These are phyloP conservation scores for Creontiades dilutus DNA, from an alignment of 2,888 invertebrate species.

Conservation along the genomic window DNA sequence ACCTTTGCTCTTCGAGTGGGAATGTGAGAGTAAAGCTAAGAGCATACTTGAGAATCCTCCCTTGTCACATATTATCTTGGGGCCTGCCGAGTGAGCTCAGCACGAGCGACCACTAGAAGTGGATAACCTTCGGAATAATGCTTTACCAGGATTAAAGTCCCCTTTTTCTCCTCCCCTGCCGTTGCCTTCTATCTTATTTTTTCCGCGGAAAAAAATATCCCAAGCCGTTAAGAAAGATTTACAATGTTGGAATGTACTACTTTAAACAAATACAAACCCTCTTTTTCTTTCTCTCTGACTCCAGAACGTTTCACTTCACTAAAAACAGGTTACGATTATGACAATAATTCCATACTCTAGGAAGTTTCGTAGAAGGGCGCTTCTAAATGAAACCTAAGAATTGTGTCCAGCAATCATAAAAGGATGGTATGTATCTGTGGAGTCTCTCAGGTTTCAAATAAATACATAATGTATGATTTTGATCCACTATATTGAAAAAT, in stretches of 20 bases:
- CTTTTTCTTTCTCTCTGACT: not conserved
- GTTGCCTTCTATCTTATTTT: conserved; percentile 40
- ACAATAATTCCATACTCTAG: conserved; percentile 56
- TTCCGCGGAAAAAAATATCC: conserved; percentile 49
- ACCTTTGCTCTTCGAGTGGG: not conserved
- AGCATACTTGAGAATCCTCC: conserved; percentile 47
- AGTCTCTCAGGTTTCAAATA: no score
- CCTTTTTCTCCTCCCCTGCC: conserved; percentile 4
- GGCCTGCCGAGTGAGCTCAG: not conserved
- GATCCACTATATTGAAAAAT: no score
- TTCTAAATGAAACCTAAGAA: conserved; percentile 28
- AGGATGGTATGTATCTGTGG: not conserved
- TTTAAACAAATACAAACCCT: conserved; percentile 66
- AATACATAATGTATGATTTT: no score
- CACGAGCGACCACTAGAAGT: conserved; percentile 50
- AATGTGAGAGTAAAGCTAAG: conserved; percentile 20
- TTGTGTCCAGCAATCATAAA: not conserved
- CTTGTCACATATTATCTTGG: conserved; percentile 57
- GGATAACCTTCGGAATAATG: conserved; percentile 68
- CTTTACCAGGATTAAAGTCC: conserved; percentile 65
- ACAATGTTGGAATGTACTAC: conserved; percentile 61
- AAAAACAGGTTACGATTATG: conserved; percentile 65
- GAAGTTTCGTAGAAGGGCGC: conserved; percentile 32
- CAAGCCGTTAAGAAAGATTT: conserved; percentile 65
- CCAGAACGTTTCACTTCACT: conserved; percentile 37